Base-by-base conservation (phyloP, 2,888 invertebrate species). In the Hyposoter didymator region DNA sequence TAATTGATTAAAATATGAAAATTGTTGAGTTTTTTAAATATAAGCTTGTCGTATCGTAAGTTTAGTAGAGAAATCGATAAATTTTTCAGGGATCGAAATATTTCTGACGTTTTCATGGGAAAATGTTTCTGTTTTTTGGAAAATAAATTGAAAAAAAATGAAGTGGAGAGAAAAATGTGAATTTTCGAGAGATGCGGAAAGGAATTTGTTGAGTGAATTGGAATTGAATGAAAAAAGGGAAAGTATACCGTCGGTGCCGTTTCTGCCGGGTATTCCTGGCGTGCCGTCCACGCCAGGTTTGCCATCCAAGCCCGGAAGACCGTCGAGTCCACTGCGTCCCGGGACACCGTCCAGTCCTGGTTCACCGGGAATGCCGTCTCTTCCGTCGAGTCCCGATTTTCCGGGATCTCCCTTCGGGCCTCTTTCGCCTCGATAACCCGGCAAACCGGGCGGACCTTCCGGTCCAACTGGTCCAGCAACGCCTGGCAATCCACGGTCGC, bases 361-460 rank as follows among this genome's bases (percentile, higher is more conserved):
- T 90, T 98, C 98, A 0, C 98, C 98, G 0, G 98, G 98, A 0
- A 98, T 96, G 3, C 98, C 98, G 89, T 98, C 98, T 78, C 98
- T 95, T 0, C 98, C 98, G 90, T 98, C 98, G 1, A 98, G 93
- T 0, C 97, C 97, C 0, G 96, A 94, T 59, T 96, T 95, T 0
- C 97, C 97, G 62, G 95, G 95, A 47, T 95, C 95, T 0, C 97
- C 97, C 10, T 92, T 92, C 0, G 88, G 81, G 64, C 98, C 95
- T 0, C 97, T 97, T 90, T 98, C 97, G 1, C 97, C 97, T 0
- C 96, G 88, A 66, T 88, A 88, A 87, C 94, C 94, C 66, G 92
- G 92, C 47, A 91, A 89, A 49, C 95, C 95, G 3, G 96, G 95
- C 85, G 96, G 96, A 0, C 98, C 98, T 84, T 96, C 96, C 0